Base-by-base conservation (phyloP, 2,888 invertebrate genomes). In the Axea sp. region DNA sequence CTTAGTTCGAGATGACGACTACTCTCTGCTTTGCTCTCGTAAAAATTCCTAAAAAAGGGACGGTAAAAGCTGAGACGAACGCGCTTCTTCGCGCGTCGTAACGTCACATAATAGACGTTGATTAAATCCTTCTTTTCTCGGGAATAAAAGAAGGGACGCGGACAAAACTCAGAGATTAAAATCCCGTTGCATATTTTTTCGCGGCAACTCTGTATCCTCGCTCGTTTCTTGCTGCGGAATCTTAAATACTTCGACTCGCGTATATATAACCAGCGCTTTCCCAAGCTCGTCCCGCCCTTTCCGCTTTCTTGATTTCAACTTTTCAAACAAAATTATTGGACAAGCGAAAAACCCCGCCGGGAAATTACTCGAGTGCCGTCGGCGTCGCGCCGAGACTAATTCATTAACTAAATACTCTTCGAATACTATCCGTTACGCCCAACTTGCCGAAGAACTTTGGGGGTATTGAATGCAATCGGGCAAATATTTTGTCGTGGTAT, bases 31-130 rank as follows among this genome's bases (percentile, higher is more conserved):
- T 19, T 19, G 9, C 17, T 39, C 28, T 30, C 8, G n/a, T 11
- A 33, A 14, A 17, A 15, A 8, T 2, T 6, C 24, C 31, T 1
- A 28, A 47, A 49, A 31, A 41, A 49, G 24, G 11, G 15, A 22
- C 11, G 9, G 47, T 9, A 7, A 14, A 26, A 26, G 2, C n/a
- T 14, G 12, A 1, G 41, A 2, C 43, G 15, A 26, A n/a, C 73
- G 77, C 69, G 75, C 65, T 73, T 69, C 74, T 69, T 59, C 12
- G 75, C 64, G 75, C 73, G 57, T 37, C 26, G 73, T 73, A 51
- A 74, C 51, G 77, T 68, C 73, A 77, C 67, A 81, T 82, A 82
- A 82, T 82, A 77, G 78, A 67, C 78, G 77, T 76, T 81, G 81
- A 82, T 82, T 78, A 82, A 82, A 82, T 80, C 78, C 77, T 76